These are phyloP conservation scores for Danio jaintianensis DNA, from an alignment of 2,797 vertebrate species.

Conservation along the genomic window DNA sequence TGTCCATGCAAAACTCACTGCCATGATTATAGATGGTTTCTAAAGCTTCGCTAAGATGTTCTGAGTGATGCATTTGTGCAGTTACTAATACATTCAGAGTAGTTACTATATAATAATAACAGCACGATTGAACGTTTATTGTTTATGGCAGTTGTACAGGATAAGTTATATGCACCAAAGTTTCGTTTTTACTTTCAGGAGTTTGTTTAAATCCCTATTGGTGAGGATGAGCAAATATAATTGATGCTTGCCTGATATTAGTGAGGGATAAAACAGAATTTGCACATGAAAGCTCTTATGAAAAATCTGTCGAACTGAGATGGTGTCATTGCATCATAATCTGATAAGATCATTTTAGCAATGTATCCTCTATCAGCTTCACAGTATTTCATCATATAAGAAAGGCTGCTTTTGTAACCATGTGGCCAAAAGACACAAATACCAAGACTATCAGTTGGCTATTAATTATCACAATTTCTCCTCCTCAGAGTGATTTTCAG, in stretches of 20 bases:
- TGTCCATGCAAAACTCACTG: background rate
- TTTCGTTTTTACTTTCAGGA: background rate
- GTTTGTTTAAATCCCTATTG: conserved; percentile 1
- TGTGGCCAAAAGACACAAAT: conserved; percentile 57
- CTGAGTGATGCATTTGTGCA: background rate
- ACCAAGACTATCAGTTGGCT: conserved; percentile 22
- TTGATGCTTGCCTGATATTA: background rate
- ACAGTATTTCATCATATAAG: conserved; percentile 60
- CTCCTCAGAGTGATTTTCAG: conserved; percentile 1
- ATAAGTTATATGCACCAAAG: background rate
- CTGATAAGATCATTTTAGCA: background rate
- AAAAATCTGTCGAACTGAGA: conserved; percentile 9
- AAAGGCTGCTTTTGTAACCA: conserved; percentile 72
- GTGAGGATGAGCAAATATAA: background rate
- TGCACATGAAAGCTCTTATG: conserved; percentile 1
- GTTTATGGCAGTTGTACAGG: background rate
- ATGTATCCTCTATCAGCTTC: conserved; percentile 17
- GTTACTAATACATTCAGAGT: background rate
- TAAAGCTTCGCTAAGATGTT: background rate
- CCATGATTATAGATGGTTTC: background rate
- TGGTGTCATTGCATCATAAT: conserved; percentile 4
- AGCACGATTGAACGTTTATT: background rate
- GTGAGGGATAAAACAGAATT: background rate
- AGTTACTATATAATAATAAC: background rate
- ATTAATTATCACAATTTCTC: background rate